These are phyloP conservation scores for Pachyseris speciosa DNA, from an alignment of 64 coral and sea anemone genomes.

Conservation along the genomic window DNA sequence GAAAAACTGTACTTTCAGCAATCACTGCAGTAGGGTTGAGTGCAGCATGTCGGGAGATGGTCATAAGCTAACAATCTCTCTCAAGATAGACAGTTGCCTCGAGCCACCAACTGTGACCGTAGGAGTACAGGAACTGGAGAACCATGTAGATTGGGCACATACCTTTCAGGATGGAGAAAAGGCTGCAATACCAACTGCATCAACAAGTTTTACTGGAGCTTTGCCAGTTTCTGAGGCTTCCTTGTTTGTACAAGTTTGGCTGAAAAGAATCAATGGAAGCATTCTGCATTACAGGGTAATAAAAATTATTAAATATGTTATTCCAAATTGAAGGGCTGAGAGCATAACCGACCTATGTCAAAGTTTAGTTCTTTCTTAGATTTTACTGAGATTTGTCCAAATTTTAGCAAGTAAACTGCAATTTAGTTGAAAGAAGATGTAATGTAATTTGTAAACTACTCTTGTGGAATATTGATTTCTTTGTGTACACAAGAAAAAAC, in stretches of 20 bases:
- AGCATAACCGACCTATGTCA: no score
- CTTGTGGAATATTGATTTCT: no score
- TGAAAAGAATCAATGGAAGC: not conserved
- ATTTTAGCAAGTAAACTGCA: no score
- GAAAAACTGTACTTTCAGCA: not conserved
- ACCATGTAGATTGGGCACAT: not conserved
- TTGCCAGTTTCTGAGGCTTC: not conserved
- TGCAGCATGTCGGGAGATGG: not conserved
- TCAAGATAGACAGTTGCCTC: not conserved
- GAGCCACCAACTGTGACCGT: not conserved
- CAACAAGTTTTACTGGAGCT: not conserved
- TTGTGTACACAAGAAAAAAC: no score
- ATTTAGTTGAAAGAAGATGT: no score
- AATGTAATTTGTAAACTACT: no score
- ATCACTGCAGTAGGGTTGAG: not conserved
- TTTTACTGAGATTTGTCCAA: no score
- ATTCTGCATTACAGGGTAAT: not conserved
- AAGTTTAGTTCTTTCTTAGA: no score
- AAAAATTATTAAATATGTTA: no score
- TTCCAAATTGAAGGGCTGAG: not conserved
- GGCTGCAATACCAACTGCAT: not conserved
- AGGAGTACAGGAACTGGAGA: not conserved
- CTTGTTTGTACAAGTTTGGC: not conserved
- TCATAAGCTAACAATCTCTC: not conserved
- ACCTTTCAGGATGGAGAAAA: not conserved